A percentile compares a stretch with the other conserved stretches of the same genome.
phyloP scores from a whole-genome alignment of 2,888 invertebrate species.

The Dynastes maya region DNA sequence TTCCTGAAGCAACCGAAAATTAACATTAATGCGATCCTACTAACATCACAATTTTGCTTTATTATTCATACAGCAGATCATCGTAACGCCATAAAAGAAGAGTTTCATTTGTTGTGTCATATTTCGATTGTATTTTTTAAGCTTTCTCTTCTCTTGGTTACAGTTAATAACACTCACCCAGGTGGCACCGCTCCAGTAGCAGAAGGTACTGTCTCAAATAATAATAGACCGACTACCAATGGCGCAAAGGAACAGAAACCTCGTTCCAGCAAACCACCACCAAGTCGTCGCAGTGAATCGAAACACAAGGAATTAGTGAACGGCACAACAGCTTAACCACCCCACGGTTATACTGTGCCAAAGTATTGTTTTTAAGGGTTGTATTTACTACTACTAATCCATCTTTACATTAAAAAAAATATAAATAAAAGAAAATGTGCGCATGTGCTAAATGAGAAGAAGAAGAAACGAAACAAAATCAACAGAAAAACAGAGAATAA shows the following conservation, averaged over 20 bases:
- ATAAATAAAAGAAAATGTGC: conserved; percentile 31
- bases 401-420: conserved; percentile 20
- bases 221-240: conserved; percentile 51
- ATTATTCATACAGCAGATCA: background rate
- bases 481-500: conserved; percentile 27
- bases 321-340: conserved; percentile 73
- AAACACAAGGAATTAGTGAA: conserved; percentile 78
- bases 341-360: conserved; percentile 53
- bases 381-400: conserved; percentile 56
- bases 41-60: conserved; percentile 10
- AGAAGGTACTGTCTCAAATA: conserved; percentile 55
- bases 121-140: background rate
- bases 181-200: conserved; percentile 37
- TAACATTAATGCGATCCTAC: background rate
- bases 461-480: conserved; percentile 27
- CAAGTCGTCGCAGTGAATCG: conserved; percentile 64
- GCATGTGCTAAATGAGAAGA: conserved; percentile 33
- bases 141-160: conserved; percentile 18
- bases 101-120: background rate
- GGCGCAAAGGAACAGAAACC: conserved; percentile 65
- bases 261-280: conserved; percentile 64
- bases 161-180: conserved; percentile 52
- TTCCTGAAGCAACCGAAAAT: conserved; percentile 1
- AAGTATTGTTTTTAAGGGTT: conserved; percentile 57
- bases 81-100: background rate